phyloP scores from a whole-genome alignment of 2,888 invertebrate species.

The Gasteruption jaculator region DNA sequence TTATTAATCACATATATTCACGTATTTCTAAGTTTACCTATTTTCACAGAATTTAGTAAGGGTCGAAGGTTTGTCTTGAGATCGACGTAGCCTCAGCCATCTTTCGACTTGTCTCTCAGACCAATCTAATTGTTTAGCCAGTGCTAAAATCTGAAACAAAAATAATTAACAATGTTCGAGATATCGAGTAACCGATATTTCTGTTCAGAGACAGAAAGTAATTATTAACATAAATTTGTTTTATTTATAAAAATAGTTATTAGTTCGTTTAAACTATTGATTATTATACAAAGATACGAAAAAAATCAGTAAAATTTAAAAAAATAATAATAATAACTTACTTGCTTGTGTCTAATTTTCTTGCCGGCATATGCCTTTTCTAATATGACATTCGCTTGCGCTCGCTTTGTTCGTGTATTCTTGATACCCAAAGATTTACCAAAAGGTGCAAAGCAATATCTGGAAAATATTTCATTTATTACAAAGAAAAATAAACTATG shows the following conservation, averaged over 20 bases:
- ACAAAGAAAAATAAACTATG: conserved; percentile 25
- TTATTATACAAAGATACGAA: neutral
- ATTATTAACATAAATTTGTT: neutral
- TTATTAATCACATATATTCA: conserved; percentile 28
- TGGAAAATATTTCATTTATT: too few species aligned
- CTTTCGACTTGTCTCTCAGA: conserved; percentile 83
- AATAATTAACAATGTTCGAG: conserved; percentile 9
- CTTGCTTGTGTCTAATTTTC: conserved; percentile 76
- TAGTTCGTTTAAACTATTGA: neutral
- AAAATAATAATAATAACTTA: conserved; percentile 44
- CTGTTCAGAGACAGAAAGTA: too few species aligned
- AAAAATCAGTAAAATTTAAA: neutral
- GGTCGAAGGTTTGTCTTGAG: conserved; percentile 84
- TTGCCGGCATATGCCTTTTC: conserved; percentile 72
- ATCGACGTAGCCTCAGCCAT: conserved; percentile 81
- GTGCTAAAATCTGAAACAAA: conserved; percentile 59
- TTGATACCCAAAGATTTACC: conserved; percentile 79
- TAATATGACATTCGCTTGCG: conserved; percentile 67
- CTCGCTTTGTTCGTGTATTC: conserved; percentile 72
- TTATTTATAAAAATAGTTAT: neutral
- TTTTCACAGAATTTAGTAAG: conserved; percentile 90
- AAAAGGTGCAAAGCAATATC: conserved; percentile 77
- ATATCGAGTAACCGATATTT: too few species aligned
- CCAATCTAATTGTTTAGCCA: conserved; percentile 81
- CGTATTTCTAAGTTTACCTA: conserved; percentile 47